A percentile compares a stretch with the other conserved stretches of the same genome.
Conservation (phyloP, 2,888 invertebrate species). For the Emesis furor region DNA sequence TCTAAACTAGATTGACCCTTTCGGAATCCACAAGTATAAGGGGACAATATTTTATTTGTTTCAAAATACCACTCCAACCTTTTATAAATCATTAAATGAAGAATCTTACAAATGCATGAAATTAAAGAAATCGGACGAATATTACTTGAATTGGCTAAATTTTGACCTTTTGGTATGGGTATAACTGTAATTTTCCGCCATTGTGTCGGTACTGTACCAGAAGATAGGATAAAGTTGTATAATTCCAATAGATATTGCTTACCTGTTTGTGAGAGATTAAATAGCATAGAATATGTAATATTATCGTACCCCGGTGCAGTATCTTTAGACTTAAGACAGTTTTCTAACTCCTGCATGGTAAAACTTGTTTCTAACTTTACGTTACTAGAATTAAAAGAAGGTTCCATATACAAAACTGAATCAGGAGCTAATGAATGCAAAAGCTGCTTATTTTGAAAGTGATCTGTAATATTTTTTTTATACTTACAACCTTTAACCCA, state of each 20-base stretch:
- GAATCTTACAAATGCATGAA: constrained; percentile 65
- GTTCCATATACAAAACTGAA: constrained; percentile 32
- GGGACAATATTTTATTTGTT: constrained; percentile 38
- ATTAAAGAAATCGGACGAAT: constrained; percentile 49
- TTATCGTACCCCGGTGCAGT: constrained; percentile 50
- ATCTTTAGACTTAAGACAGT: constrained; percentile 43
- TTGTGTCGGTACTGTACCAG: constrained; percentile 38
- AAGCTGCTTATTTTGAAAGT: constrained; percentile 36
- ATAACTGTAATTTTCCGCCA: constrained; percentile 40
- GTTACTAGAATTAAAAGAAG: constrained; percentile 37
- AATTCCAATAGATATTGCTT: constrained; percentile 44
- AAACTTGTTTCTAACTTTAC: constrained; percentile 22
- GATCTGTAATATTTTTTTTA: background rate
- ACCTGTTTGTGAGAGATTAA: constrained; percentile 36
- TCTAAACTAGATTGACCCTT: constrained; percentile 55
- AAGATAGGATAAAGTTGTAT: constrained; percentile 37
- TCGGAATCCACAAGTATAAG: constrained; percentile 53
- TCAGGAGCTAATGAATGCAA: constrained; percentile 51
- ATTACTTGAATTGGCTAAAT: background rate
- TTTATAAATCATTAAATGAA: constrained; percentile 62
- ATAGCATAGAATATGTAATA: constrained; percentile 58
- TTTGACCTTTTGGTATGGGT: constrained; percentile 38
- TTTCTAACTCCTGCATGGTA: constrained; percentile 47
- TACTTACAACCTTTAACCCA: constrained; percentile 52
- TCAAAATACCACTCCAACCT: constrained; percentile 69